Conservation (phyloP, 2,797 vertebrate genomes). For the Macrochelys suwanniensis region DNA sequence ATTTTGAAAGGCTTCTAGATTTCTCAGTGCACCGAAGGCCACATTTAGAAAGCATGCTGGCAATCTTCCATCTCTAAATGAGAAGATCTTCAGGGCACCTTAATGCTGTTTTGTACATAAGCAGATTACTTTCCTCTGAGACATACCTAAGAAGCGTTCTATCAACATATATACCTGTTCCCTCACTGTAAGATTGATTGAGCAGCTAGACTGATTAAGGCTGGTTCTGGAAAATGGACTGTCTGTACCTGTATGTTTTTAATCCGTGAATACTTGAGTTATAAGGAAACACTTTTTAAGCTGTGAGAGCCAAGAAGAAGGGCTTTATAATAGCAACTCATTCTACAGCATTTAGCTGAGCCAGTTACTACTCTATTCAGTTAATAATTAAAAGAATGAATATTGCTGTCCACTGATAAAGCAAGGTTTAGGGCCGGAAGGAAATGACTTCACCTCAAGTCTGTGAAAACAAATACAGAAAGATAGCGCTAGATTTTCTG, state of each 20-base stretch:
- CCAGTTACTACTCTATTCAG: slow-evolving; percentile 31
- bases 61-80: neutral
- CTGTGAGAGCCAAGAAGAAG: too few species aligned
- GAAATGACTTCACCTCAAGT: slow-evolving; percentile 23
- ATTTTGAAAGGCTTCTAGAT: slow-evolving; percentile 18
- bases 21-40: neutral
- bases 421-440: slow-evolving; percentile 8
- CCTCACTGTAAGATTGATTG: neutral
- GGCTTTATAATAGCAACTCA: neutral
- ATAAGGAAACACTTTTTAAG: too few species aligned
- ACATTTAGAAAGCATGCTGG: neutral
- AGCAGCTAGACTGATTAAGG: slow-evolving; percentile 46
- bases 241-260: neutral
- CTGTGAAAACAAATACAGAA: slow-evolving; percentile 13
- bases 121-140: slow-evolving; percentile 18
- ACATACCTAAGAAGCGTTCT: neutral
- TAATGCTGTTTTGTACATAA: neutral
- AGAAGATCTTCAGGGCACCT: neutral
- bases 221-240: neutral
- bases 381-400: slow-evolving; percentile 55
- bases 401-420: neutral
- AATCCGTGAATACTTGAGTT: slow-evolving; percentile 5
- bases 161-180: neutral
- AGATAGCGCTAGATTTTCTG: neutral
- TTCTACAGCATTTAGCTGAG: slow-evolving; percentile 3